Conservation (phyloP, 2,113 vertebrate genomes). For the Elgaria multicarinata region DNA sequence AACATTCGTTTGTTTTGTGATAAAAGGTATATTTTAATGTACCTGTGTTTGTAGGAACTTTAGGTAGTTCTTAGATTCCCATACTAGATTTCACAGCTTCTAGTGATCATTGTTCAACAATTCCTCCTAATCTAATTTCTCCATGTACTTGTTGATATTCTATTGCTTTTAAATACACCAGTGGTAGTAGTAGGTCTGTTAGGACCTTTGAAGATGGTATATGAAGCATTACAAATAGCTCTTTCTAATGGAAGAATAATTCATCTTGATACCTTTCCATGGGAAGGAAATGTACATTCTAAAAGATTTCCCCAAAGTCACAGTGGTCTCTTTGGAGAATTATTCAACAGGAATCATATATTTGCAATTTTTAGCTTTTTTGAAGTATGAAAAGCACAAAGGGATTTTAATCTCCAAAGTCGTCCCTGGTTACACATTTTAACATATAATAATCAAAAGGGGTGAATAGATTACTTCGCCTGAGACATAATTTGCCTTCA, state of each 20-base stretch:
- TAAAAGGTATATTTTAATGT: not conserved
- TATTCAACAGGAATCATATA: constrained; percentile 13
- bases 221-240: not conserved
- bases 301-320: constrained; percentile 8
- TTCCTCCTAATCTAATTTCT: not conserved
- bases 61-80: not conserved
- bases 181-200: not conserved
- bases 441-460: constrained; percentile 33
- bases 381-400: constrained; percentile 31
- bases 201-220: not conserved
- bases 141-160: not conserved
- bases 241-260: constrained; percentile 27
- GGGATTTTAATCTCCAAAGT: constrained; percentile 2
- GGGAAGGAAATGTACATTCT: constrained; percentile 27
- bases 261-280: constrained; percentile 25
- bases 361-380: constrained; percentile 36
- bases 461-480: constrained; percentile 29
- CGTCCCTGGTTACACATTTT: constrained; percentile 16
- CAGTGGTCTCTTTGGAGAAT: constrained; percentile 11
- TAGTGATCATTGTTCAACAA: not conserved
- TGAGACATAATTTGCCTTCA: constrained; percentile 22
- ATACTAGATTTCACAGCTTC: constrained; percentile 1
- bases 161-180: constrained; percentile 1
- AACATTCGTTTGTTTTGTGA: constrained; percentile 10
- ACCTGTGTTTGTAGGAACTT: not conserved